Evolutionary conservation across 2,797 vertebrate genomes (phyloP), one percentile per base, ranked within the genome.

Genomic region (Thaleichthys pacificus): DNA sequence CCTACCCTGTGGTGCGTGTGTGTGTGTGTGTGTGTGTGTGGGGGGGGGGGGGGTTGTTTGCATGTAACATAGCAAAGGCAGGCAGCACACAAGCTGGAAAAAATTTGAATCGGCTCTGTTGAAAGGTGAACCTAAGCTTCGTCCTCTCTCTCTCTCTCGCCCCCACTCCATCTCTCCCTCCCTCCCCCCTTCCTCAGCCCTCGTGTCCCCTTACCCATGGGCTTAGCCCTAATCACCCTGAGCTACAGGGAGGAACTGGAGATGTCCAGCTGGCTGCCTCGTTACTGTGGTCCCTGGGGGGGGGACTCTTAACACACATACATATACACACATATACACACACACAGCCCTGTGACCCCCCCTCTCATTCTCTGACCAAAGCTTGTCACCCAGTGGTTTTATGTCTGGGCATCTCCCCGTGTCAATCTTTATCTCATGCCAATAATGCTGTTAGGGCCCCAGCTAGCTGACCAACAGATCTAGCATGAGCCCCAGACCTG

Each of bases 261-360:
- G 86, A 90, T 84, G 76, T 86, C 84, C 89, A 90, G 89, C 87
- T 89, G 90, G 87, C 86, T 84, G 85, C 87, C 89, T 89, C 82
- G 85, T 90, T 91, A 89, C 79, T 84, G 87, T 79, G 38, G 64
- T 83, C 85, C 82, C 85, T 85, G 75, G 77, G 73, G 73, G 73
- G 73, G 68, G 69, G 56, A 56, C 67, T 35, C 72, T 74, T 80
- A 26, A 76, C 80, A 75, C 70, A 73, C 62, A 75, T 73, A 61
- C 76, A 73, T 77, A 80, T 72, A 70, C 71, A 77, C 83, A 82
- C 71, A 71, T 69, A 54, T 61, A 72, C 64, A 70, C 72, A 73
- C 66, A 75, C 62, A 66, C 60, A 60, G 47, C 60, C 61, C 24
- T n/a, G 17, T 9, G 24, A 4, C 38, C 80, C 84, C 76, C 9